These are phyloP conservation scores for Trematomus bernacchii DNA, from an alignment of 2,797 vertebrate species.

Conservation along the genomic window DNA sequence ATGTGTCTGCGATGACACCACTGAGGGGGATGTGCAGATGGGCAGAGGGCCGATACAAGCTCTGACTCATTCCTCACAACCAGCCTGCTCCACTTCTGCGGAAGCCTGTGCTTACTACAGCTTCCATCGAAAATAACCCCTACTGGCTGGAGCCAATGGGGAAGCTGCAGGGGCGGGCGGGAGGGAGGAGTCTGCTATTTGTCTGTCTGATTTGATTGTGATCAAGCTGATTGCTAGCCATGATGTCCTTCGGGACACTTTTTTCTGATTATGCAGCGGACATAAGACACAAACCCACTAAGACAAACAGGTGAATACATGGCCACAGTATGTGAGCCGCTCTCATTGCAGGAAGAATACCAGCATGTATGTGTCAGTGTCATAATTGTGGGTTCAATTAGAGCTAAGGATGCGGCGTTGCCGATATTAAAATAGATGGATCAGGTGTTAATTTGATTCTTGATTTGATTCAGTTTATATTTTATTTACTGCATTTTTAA, in stretches of 20 bases:
- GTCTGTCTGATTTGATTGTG: constrained; percentile 46
- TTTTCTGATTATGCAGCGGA: constrained; percentile 36
- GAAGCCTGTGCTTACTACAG: constrained; percentile 69
- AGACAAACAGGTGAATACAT: constrained; percentile 41
- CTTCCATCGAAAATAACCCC: constrained; percentile 65
- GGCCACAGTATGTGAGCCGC: constrained; percentile 11
- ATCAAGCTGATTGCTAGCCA: constrained; percentile 48
- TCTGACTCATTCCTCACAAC: constrained; percentile 80
- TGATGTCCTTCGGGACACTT: constrained; percentile 49
- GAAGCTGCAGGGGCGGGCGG: constrained; percentile 32
- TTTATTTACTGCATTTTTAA: too few relatives aligned
- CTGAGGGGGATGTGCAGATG: constrained; percentile 79
- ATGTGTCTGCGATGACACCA: constrained; percentile 71
- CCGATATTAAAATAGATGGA: too few relatives aligned
- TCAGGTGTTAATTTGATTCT: too few relatives aligned
- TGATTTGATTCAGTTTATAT: too few relatives aligned
- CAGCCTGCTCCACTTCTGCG: constrained; percentile 61
- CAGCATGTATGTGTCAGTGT: constrained; percentile 37
- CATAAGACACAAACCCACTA: constrained; percentile 29
- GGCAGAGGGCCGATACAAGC: constrained; percentile 75
- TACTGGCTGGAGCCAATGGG: constrained; percentile 29
- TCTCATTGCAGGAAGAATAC: constrained; percentile 18
- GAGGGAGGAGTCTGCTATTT: constrained; percentile 43
- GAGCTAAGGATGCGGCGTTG: not conserved
- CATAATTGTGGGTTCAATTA: constrained; percentile 31